Evolutionary conservation across 2,888 invertebrate species (phyloP), one percentile per base, ranked within the genome.

Genomic region (Troilus luridus): DNA sequence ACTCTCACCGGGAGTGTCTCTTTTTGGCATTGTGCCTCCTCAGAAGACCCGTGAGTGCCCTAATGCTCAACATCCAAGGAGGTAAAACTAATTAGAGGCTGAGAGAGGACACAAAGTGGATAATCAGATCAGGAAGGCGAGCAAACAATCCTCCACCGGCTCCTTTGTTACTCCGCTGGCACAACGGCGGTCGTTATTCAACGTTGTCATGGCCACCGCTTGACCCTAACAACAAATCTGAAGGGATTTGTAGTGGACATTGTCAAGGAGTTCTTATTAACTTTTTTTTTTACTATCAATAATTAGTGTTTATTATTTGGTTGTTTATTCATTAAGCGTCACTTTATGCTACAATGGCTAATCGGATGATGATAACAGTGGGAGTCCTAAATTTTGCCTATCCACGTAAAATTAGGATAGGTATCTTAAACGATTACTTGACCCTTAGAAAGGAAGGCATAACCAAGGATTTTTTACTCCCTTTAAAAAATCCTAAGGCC

Each of bases 31-130:
- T 27, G 24, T 67, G 12, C 67, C 67, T 24, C 67, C 67, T 7
- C 6, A 24, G 11, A 24, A 14, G 67, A 5, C 67, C 67, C 14
- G 12, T 67, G 67, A 67, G 81, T 81, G 81, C 81, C 81, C 81
- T 81, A 81, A 81, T 81, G 81, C 54, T 81, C 54, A 54, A 81
- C 24, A 67, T 67, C 81, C 81, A 81, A 81, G 54, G 81, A 81
- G 81, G 81, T 81, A 81, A 81, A 81, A 81, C 81, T 81, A 81
- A 81, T 81, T 81, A 81, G 81, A 81, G 81, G 54, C 54, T 81
- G 54, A 21, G 12, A 56, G 21, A 81, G 81, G 54, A 27, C 10
- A 81, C 81, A 81, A 54, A 81, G 81, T 81, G 81, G 81, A 81
- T 81, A 81, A 81, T 81, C 54, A 81, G 81, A 81, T 81, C 81